Base-by-base conservation (phyloP, 2,113 vertebrate genomes). In the Antennarius striatus region DNA sequence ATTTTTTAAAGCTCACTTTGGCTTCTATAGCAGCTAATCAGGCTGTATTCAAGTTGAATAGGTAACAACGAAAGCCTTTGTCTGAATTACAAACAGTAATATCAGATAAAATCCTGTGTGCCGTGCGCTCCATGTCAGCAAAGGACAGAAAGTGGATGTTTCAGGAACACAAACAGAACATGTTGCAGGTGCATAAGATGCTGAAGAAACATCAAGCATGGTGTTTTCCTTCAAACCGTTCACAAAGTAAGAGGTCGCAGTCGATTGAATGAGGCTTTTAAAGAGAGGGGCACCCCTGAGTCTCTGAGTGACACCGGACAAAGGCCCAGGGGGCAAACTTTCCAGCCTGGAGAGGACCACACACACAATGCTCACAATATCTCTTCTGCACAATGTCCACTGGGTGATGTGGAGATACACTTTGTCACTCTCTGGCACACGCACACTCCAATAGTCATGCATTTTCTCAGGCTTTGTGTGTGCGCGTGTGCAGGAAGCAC, bases 281-380 rank as follows among this genome's bases (percentile, higher is more conserved):
- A 2, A 36, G 32, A 4, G 32, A 36, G 32, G 32, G 32, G 7
- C 32, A 7, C 32, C 32, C 32, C 32, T 7, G 32, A 36, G 32
- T 75, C 43, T 14, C 48, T 60, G 76, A 74, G 68, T 77, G 79
- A 86, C 83, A 68, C 73, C 6, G 67, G 81, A 76, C 68, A 79
- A 76, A 61, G 54, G 16, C 51, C 65, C 77, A 46, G 57, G 55
- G 47, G 77, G 75, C 52, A 71, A 73, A 69, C 65, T 66, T 62
- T 75, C 13, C 63, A 74, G 49, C 56, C 55, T 56, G 50, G 48
- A 68, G 71, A 67, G 55, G 36, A 7, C 29, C 40, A 15, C 43
- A 73, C 60, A 11, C 36, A 17, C 16, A 28, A 59, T 47, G 51
- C 32, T 15, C 29, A 17, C 47, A 30, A 56, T 10, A 48, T 57